Evolutionary conservation across 1,140 invertebrate species (phyloP).

Genomic region (Aphaenogaster floridana): DNA sequence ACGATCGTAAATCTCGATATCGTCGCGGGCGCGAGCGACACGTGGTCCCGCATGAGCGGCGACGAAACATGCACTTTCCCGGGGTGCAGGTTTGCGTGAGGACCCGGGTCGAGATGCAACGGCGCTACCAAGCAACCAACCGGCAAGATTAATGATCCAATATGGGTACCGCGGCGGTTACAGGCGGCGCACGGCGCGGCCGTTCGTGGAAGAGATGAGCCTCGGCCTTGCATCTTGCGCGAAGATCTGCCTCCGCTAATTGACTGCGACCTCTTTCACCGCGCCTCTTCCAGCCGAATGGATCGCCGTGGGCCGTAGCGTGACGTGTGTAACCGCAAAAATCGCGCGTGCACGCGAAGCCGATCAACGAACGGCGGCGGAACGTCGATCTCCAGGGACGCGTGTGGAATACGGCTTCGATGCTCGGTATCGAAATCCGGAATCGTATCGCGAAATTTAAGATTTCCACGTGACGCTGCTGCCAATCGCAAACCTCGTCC

Average conservation of each 20-base stretch:
- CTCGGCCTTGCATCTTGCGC: slow-evolving; percentile 66
- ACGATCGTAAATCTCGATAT: slow-evolving; percentile 52
- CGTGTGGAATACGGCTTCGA: neutral
- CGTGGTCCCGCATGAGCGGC: slow-evolving; percentile 36
- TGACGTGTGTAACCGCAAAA: slow-evolving; percentile 56
- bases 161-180: slow-evolving; percentile 28
- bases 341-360: slow-evolving; percentile 51
- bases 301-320: slow-evolving; percentile 26
- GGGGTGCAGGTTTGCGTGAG: slow-evolving; percentile 46
- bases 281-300: slow-evolving; percentile 13
- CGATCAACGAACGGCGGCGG: neutral
- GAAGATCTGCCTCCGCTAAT: slow-evolving; percentile 65
- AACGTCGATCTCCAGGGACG: neutral
- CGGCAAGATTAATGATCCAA: slow-evolving; percentile 69
- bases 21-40: slow-evolving; percentile 22
- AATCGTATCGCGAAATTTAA: slow-evolving; percentile 3
- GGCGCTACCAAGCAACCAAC: slow-evolving; percentile 49
- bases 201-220: slow-evolving; percentile 56
- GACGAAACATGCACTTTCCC: slow-evolving; percentile 51
- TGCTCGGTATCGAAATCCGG: neutral
- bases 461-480: neutral
- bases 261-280: slow-evolving; percentile 64
- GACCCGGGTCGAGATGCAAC: slow-evolving; percentile 18
- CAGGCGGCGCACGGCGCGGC: slow-evolving; percentile 33
- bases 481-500: neutral